Evolutionary conservation across 92 coral and sea anemone genomes (phyloP).

Genomic region (Scolanthus callimorphus): DNA sequence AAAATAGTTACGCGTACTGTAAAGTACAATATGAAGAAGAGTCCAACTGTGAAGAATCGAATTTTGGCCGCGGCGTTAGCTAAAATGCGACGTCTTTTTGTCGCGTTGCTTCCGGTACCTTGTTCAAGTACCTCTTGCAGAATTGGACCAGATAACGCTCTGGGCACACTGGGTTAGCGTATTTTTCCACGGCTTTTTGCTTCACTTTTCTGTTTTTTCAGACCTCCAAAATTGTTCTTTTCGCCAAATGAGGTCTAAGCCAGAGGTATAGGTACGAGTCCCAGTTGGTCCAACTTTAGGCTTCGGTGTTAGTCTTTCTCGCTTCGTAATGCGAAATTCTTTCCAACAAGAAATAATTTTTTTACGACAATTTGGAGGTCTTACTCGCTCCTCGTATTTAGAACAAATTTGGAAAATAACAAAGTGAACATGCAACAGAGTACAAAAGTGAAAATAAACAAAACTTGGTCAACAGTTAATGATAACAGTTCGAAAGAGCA

Average conservation of each 20-base stretch:
- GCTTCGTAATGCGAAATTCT: too few relatives aligned
- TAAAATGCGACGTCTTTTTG: constrained; percentile 24
- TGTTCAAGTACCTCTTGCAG: constrained; percentile 25
- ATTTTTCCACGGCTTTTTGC: constrained; percentile 30
- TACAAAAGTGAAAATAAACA: too few relatives aligned
- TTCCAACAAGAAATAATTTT: constrained; percentile 33
- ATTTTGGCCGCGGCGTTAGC: constrained; percentile 30
- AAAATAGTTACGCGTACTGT: too few relatives aligned
- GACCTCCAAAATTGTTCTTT: constrained; percentile 39
- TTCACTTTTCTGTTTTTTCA: constrained; percentile 25
- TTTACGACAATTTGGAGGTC: too few relatives aligned
- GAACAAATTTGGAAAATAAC: too few relatives aligned
- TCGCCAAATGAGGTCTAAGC: constrained; percentile 38
- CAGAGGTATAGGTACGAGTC: constrained; percentile 27
- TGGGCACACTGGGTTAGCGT: constrained; percentile 14
- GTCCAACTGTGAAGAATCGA: constrained; percentile 13
- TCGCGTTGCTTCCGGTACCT: constrained; percentile 9
- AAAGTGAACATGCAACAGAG: too few relatives aligned
- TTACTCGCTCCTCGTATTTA: too few relatives aligned
- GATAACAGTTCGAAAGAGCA: too few relatives aligned
- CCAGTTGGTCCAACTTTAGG: constrained; percentile 29
- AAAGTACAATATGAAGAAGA: too few relatives aligned
- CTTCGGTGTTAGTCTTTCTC: too few relatives aligned
- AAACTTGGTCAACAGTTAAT: too few relatives aligned
- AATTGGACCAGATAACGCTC: constrained; percentile 26